Evolutionary conservation across 2,888 invertebrate species (phyloP), one percentile per base, ranked within the genome.

Genomic region (Clunio marinus): DNA sequence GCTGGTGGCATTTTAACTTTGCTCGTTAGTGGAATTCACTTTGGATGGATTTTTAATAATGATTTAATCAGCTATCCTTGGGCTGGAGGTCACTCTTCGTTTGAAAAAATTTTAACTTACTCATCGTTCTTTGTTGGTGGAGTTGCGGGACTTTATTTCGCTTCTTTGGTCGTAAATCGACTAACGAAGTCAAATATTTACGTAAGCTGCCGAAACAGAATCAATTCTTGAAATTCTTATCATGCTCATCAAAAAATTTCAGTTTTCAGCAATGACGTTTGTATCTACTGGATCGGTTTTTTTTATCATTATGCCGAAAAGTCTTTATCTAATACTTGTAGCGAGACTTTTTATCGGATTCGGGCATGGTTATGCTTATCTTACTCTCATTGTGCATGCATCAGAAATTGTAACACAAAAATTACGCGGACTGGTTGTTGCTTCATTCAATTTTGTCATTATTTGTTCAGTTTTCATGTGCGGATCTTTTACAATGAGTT

Each of bases 371-470:
- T 35, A 69, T 45, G 22, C 66, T 51, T 67, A 69, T 55, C 24
- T 70, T 2, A 68, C 69, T 10, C 35, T 35, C 10, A 32, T 69
- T 8, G 69, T 69, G 10, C 70, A 71, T 67, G 69, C 67, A 5
- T 37, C 69, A 17, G 71, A 71, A 69, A 69, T 71, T 17, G 45
- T 69, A 10, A 45, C 46, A 10, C 69, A 69, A 35, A 65, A 69
- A 28, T n/a, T 69, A 15, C 59, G 71, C n/a, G 71, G 71, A 17
- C 24, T 37, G 28, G n/a, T 65, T 2, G 13, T 69, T 15, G 20
- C 66, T 13, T 22, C 46, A 15, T 17, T 70, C 8, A 45, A 69
- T 17, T 13, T 70, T 17, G 35, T 58, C 20, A 60, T 65, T 8
- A 65, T 67, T 7, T 28, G 27, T 25, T 55, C 57, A 2, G n/a